Evolutionary conservation across 2,113 vertebrate species (phyloP), one percentile per base, ranked within the genome.

Genomic region (Sprattus sprattus): DNA sequence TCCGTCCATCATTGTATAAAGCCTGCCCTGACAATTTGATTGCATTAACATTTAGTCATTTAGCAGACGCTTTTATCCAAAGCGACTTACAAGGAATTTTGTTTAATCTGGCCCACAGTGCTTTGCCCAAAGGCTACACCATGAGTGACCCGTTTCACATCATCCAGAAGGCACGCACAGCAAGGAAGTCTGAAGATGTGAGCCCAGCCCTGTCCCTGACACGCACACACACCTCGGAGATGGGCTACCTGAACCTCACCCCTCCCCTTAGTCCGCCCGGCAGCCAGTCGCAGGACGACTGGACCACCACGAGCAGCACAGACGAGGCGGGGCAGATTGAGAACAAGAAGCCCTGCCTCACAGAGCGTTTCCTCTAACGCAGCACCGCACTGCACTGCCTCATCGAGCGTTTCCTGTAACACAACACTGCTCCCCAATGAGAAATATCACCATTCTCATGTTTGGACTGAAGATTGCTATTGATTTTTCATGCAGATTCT

Each of bases 231-330:
- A 81, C 25, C 81, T 85, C 88, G 44, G 92, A 93, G 85, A 90
- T 89, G 64, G 82, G 89, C n/a, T 91, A 93, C 85, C 87, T 93
- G 84, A 93, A 93, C 54, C 60, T 92, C 60, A 92, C 87, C 28
- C 87, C 89, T 1, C 0, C 49, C 3, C 83, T 82, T 81, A 85
- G 75, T 18, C 10, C 2, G 45, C 81, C 82, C 4, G 82, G 88
- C 25, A 0, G 5, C 50, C 52, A 80, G 0, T 8, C 8, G 60
- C 44, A 67, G 0, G 20, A 16, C 0, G 78, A 49, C 1, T 11
- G 52, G 10, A 45, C 85, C 20, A 4, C 3, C 0, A 5, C 10
- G 3, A 32, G 28, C 28, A 5, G 28, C 13, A 2, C 39, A 39
- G 28, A 78, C 7, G 28, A 16, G 4, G 13, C 32, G 0, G 10